Conservation (phyloP, 37 sponge, comb jelly and placozoan species). For the Corticium candelabrum region DNA sequence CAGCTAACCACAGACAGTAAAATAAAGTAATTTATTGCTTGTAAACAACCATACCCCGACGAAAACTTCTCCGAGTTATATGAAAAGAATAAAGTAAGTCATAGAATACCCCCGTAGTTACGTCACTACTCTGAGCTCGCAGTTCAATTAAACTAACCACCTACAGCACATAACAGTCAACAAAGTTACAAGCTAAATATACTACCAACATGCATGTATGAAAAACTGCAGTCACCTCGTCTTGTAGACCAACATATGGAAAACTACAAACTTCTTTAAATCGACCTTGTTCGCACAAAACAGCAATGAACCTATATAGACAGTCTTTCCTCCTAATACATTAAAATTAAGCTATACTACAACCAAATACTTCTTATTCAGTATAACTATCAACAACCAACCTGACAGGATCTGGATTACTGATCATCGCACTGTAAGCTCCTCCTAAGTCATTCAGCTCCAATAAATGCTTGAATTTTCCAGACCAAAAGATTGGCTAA, state of each 20-base stretch:
- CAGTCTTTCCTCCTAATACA: constrained; percentile 43
- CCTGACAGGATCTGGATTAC: constrained; percentile 43
- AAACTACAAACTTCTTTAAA: constrained; percentile 36
- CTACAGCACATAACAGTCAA: too few species aligned
- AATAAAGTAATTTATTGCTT: background rate
- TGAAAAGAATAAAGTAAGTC: constrained; percentile 63
- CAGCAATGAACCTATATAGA: constrained; percentile 34
- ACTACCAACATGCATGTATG: too few species aligned
- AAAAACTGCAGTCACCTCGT: constrained; percentile 42
- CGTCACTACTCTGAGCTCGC: constrained; percentile 44
- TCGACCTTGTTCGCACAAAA: constrained; percentile 34
- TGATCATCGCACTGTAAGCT: constrained; percentile 51
- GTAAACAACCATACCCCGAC: constrained; percentile 31
- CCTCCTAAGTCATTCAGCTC: constrained; percentile 26
- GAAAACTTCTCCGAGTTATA: constrained; percentile 25
- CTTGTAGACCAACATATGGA: constrained; percentile 39
- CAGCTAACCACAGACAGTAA: background rate
- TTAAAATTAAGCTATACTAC: background rate
- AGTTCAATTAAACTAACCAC: constrained; percentile 40
- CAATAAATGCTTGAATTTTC: constrained; percentile 51
- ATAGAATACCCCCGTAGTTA: constrained; percentile 37
- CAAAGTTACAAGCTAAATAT: too few species aligned
- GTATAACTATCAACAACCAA: too few species aligned
- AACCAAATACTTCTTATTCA: background rate
- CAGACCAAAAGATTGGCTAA: constrained; percentile 66